Evolutionary conservation across 2,888 invertebrate species (phyloP), one percentile per base, ranked within the genome.

Genomic region (Sphaerophoria rueppellii): DNA sequence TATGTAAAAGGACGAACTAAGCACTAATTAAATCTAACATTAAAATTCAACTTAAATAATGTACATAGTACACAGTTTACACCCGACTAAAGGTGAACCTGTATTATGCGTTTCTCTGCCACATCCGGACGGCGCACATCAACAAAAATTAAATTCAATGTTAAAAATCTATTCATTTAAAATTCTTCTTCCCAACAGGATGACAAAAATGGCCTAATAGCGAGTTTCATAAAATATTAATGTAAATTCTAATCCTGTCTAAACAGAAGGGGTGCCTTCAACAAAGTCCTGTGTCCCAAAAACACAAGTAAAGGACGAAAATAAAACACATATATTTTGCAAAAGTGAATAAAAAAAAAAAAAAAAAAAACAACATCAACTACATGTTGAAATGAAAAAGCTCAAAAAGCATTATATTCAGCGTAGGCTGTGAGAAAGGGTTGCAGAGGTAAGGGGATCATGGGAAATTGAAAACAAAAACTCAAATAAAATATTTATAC

Each of bases 401-500:
- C 85, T 85, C 77, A 85, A 77, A 85, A 85, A 80, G 81, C 76
- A 80, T 71, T 46, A 76, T 71, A 61, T 85, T 40, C 58, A 61
- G 14, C 12, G 32, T 48, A n/a, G n/a, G 46, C 3, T 32, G 1
- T 0, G 58, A 16, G 40, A 16, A 1, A 12, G 55, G 48, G 7
- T 4, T 1, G 24, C 0, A 4, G 50, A 6, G 40, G 12, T 12
- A 32, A 4, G 32, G 6, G 50, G 14, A 54, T 0, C 9, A 14
- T 63, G 57, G 58, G 54, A 79, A 75, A 79, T 71, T 79, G 43
- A 79, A 82, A 70, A 57, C 65, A 76, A 75, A 76, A 76, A 80
- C 72, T 81, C 85, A 77, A 77, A 81, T 85, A 74, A 85, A 85
- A 85, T 81, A 85, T 85, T 85, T 81, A 85, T 85, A 80, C 32